A percentile compares a stretch with the other conserved stretches of the same genome.
Conservation (phyloP, 2,797 vertebrate genomes). For the Oryzias sinensis region DNA sequence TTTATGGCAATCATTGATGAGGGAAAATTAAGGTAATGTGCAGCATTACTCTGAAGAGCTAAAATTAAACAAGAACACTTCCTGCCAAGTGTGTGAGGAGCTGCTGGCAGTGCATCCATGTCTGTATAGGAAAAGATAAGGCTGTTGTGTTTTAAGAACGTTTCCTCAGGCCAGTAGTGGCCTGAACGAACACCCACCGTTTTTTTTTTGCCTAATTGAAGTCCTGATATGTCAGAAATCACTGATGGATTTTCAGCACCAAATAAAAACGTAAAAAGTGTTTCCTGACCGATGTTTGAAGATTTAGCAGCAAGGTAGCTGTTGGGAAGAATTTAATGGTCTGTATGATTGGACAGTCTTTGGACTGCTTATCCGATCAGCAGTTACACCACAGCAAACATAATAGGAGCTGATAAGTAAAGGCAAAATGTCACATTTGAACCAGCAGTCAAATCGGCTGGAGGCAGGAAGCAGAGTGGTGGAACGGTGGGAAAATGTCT, state of each 20-base stretch:
- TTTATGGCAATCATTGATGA: slow-evolving; percentile 61
- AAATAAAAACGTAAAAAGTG: neutral
- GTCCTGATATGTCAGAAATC: slow-evolving; percentile 43
- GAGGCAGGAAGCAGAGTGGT: slow-evolving; percentile 41
- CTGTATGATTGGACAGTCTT: slow-evolving; percentile 30
- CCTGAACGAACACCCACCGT: slow-evolving; percentile 48
- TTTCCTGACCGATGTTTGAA: slow-evolving; percentile 49
- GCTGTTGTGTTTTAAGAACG: slow-evolving; percentile 55
- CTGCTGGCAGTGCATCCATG: slow-evolving; percentile 58
- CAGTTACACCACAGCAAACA: slow-evolving; percentile 20
- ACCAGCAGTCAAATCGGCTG: slow-evolving; percentile 25
- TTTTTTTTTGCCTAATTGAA: slow-evolving; percentile 49
- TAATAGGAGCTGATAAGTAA: slow-evolving; percentile 26
- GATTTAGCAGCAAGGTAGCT: slow-evolving; percentile 26
- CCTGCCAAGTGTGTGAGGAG: slow-evolving; percentile 59
- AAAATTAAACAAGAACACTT: slow-evolving; percentile 66
- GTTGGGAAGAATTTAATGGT: slow-evolving; percentile 37
- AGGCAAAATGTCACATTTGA: slow-evolving; percentile 47
- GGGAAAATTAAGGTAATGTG: slow-evolving; percentile 56
- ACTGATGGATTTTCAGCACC: too few species aligned
- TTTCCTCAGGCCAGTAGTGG: slow-evolving; percentile 49
- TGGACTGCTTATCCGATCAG: slow-evolving; percentile 36
- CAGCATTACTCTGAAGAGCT: slow-evolving; percentile 61
- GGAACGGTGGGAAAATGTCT: slow-evolving; percentile 43
- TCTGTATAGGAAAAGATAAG: slow-evolving; percentile 71